A percentile compares a stretch with the other conserved stretches of the same genome.
phyloP scores from a whole-genome alignment of 2,113 vertebrate genomes.

The Turnix velox region DNA sequence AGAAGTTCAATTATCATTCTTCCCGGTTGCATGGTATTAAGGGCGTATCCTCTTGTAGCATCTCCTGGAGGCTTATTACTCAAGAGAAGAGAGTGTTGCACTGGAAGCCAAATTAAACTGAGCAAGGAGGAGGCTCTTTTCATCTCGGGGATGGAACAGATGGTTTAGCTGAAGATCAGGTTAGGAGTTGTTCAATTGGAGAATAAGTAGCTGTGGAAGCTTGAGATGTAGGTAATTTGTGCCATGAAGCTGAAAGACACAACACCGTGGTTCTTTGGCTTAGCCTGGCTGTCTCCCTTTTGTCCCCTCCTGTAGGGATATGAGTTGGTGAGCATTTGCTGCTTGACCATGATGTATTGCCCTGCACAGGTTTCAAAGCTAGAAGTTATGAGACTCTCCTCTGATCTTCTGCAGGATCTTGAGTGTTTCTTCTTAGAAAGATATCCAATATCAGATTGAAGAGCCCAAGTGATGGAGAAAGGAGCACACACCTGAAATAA shows the following conservation, averaged over 20 bases:
- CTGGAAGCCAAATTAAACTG: constrained; percentile 19
- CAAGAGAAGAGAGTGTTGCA: constrained; percentile 12
- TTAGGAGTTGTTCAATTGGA: background rate
- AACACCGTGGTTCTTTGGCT: background rate
- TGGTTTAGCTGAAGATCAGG: background rate
- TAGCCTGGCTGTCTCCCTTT: background rate
- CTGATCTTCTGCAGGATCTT: background rate
- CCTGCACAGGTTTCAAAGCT: background rate
- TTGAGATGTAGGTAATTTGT: background rate
- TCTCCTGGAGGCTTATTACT: constrained; percentile 46
- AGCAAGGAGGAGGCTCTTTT: constrained; percentile 1
- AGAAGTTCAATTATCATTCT: constrained; percentile 65
- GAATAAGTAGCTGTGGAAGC: background rate
- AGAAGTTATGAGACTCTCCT: background rate
- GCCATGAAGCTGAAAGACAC: background rate
- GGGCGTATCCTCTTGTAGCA: constrained; percentile 33
- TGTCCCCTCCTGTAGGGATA: background rate
- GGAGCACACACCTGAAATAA: background rate
- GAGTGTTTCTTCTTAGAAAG: background rate
- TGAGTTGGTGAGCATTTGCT: background rate
- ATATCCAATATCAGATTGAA: background rate
- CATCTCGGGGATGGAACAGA: background rate
- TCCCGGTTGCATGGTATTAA: constrained; percentile 44
- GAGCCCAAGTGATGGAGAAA: background rate
- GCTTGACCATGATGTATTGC: background rate